These are phyloP conservation scores for Phenganax subtilis DNA, from an alignment of 92 coral and sea anemone species.

Conservation along the genomic window DNA sequence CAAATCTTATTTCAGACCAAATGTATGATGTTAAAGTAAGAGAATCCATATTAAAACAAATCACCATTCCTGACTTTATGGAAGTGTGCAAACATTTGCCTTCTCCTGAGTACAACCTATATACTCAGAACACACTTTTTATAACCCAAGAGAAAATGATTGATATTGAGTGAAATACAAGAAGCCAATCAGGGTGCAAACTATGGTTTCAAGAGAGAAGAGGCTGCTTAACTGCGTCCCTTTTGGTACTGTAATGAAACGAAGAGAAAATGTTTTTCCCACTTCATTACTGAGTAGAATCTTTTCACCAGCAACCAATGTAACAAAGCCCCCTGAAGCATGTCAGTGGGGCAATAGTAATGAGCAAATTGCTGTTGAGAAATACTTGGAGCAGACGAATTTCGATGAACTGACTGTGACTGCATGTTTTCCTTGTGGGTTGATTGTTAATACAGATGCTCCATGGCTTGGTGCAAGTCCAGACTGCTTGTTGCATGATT, in stretches of 20 bases:
- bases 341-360: constrained; percentile 3
- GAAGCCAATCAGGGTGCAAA: not conserved
- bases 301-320: not conserved
- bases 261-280: constrained; percentile 2
- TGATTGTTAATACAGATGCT: not conserved
- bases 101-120: not conserved
- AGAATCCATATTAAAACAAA: not conserved
- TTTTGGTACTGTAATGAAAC: not conserved
- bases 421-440: not conserved
- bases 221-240: not conserved
- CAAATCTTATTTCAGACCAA: not conserved
- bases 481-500: not conserved
- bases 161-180: not conserved
- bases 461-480: not conserved
- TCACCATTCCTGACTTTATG: not conserved
- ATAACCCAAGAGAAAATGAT: not conserved
- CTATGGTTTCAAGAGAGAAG: not conserved
- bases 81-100: constrained; percentile 2
- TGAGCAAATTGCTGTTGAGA: not conserved
- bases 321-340: not conserved
- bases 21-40: not conserved
- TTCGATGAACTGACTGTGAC: not conserved
- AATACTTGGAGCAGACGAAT: not conserved
- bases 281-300: not conserved
- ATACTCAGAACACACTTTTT: constrained; percentile 1